phyloP scores from a whole-genome alignment of 2,113 vertebrate species.

The Trematomus loennbergii region DNA sequence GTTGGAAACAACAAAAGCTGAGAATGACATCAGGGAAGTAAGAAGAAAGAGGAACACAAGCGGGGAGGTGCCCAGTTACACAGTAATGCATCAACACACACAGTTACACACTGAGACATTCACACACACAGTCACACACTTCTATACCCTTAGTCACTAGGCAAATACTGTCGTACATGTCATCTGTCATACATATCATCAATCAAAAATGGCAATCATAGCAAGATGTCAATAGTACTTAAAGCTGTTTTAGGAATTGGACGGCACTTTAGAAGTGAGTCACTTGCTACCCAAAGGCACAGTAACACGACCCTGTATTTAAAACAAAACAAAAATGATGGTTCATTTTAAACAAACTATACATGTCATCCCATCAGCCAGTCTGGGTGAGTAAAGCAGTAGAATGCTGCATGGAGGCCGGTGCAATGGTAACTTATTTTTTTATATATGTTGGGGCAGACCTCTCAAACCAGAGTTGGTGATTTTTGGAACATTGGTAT shows the following conservation, averaged over 20 bases:
- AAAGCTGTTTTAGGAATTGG: not conserved
- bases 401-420: too few relatives aligned
- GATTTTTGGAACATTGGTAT: too few relatives aligned
- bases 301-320: too few relatives aligned
- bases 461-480: too few relatives aligned
- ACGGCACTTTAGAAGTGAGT: not conserved
- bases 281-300: not conserved
- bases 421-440: too few relatives aligned
- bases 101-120: not conserved
- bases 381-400: too few relatives aligned
- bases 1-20: slow-evolving; percentile 41
- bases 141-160: not conserved
- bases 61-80: not conserved
- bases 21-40: slow-evolving; percentile 35
- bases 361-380: too few relatives aligned
- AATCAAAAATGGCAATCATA: not conserved
- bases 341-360: too few relatives aligned
- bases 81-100: not conserved
- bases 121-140: not conserved
- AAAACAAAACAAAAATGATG: too few relatives aligned
- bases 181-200: not conserved
- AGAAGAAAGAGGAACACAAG: slow-evolving; percentile 3
- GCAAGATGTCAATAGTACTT: not conserved
- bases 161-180: not conserved
- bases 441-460: too few relatives aligned